Percentiles rank a stretch among this genome's conserved stretches.
Conservation (phyloP, 1,140 invertebrate genomes). For the Phocides pigmalion region DNA sequence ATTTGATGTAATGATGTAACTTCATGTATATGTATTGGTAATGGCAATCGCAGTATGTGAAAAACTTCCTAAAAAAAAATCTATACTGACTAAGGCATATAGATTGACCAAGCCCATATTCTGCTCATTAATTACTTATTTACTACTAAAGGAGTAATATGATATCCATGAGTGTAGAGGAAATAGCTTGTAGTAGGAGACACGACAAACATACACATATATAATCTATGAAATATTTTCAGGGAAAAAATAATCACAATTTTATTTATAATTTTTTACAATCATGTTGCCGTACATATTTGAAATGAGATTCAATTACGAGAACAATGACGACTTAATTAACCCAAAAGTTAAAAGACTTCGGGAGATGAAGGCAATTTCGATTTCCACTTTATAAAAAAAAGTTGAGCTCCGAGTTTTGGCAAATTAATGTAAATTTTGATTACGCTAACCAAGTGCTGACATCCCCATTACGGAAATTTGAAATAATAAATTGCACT, state of each 20-base stretch:
- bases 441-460: neutral
- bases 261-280: slow-evolving; percentile 16
- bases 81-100: too few relatives aligned
- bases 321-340: slow-evolving; percentile 45
- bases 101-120: too few relatives aligned
- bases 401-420: slow-evolving; percentile 36
- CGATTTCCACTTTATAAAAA: slow-evolving; percentile 42
- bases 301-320: slow-evolving; percentile 36
- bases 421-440: slow-evolving; percentile 24
- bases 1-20: too few relatives aligned
- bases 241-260: slow-evolving; percentile 7
- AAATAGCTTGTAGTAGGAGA: too few relatives aligned
- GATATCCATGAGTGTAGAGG: too few relatives aligned
- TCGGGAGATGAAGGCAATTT: slow-evolving; percentile 43
- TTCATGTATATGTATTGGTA: too few relatives aligned
- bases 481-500: neutral
- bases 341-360: slow-evolving; percentile 48
- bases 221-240: neutral
- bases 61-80: too few relatives aligned
- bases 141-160: too few relatives aligned
- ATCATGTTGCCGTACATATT: slow-evolving; percentile 8
- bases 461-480: neutral
- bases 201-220: too few relatives aligned
- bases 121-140: too few relatives aligned
- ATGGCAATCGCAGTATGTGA: too few relatives aligned